Evolutionary conservation across 2,888 invertebrate genomes (phyloP), one percentile per base, ranked within the genome.

Genomic region (Apodemia mormo): DNA sequence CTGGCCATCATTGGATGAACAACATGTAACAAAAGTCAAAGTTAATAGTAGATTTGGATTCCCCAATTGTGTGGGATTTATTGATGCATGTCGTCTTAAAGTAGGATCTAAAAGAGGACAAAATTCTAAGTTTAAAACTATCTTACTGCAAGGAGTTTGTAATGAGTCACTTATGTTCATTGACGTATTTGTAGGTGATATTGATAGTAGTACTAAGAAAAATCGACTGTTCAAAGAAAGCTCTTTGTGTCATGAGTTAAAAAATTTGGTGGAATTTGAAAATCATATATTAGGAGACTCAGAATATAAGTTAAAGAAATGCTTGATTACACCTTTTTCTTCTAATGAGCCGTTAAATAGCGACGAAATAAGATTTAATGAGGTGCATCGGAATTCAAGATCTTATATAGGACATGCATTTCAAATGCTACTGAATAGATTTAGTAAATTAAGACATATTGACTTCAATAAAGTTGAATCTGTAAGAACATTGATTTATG

Each of bases 301-400:
- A 45, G 86, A 89, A 68, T 92, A 92, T 77, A 92, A 85, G 76
- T 78, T 92, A 61, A 79, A 78, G 73, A 88, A 85, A 68, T 90
- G 90, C 78, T 78, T 93, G 70, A 86, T 93, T 6, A 92, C 88
- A 69, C 92, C 93, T 64, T 93, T 86, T 79, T 82, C 86, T 30
- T 86, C 85, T 80, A 89, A 90, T 73, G 90, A 92, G 73, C 72
- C 90, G 65, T 76, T 92, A 66, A 90, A 91, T 56, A 85, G 81
- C 78, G 93, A 93, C 78, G 92, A 93, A 77, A 90, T 90, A 85
- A 92, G 88, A 76, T 92, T 90, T 74, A 93, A 93, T 83, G 89
- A 92, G 75, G 76, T 85, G 33, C 91, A 90, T 76, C 88, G 88
- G 89, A 90, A 86, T 74, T 82, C 90, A 40, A 81, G 82, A 7